Evolutionary conservation across 1,140 invertebrate genomes (phyloP).

Genomic region (Ceratitis capitata): DNA sequence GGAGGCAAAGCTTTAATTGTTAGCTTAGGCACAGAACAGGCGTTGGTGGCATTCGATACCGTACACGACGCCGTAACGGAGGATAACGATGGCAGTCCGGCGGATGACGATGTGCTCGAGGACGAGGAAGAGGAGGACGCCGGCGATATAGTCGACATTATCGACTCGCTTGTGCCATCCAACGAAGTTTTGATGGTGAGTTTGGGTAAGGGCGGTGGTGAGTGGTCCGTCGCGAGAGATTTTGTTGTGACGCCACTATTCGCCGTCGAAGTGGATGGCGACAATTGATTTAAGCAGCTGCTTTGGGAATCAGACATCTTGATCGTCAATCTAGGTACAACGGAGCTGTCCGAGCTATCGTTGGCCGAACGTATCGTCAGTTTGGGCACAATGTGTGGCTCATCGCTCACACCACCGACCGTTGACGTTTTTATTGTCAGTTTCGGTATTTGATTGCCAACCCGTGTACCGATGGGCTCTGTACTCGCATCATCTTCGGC

Average conservation of each 20-base stretch:
- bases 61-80: background rate
- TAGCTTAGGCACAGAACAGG: constrained; percentile 43
- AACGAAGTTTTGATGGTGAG: constrained; percentile 54
- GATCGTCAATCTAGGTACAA: constrained; percentile 62
- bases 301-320: constrained; percentile 54
- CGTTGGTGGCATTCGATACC: background rate
- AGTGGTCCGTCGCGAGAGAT: background rate
- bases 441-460: constrained; percentile 40
- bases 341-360: constrained; percentile 49
- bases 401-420: constrained; percentile 43
- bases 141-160: constrained; percentile 57
- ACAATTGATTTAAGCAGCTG: constrained; percentile 1
- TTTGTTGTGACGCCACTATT: background rate
- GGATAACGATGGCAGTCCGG: background rate
- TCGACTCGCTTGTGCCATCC: constrained; percentile 53
- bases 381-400: constrained; percentile 61
- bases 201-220: constrained; percentile 49
- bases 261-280: background rate
- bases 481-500: constrained; percentile 52
- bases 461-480: background rate
- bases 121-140: constrained; percentile 50
- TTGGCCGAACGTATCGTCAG: constrained; percentile 60
- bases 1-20: constrained; percentile 45
- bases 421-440: constrained; percentile 40
- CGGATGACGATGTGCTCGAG: constrained; percentile 49